Conservation (phyloP, 2,113 vertebrate genomes). For the Setophaga kirtlandii region DNA sequence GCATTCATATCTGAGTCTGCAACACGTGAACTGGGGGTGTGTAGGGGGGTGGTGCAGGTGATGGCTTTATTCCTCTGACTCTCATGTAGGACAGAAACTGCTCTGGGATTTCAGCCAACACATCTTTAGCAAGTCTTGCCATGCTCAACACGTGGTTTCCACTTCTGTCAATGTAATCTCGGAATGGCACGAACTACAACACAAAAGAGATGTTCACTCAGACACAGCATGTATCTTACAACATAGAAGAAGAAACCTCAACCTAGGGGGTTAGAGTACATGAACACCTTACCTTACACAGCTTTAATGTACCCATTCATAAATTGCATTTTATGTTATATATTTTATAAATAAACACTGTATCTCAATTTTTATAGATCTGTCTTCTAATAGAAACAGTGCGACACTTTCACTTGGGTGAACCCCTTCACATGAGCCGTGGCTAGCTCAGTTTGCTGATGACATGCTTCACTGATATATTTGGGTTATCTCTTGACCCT, state of each 20-base stretch:
- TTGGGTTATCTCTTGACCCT: neutral
- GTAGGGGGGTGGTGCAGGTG: conserved; percentile 92
- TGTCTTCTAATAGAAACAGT: neutral
- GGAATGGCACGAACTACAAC: conserved; percentile 92
- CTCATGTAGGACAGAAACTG: conserved; percentile 98
- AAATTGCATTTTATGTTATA: neutral
- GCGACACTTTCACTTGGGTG: neutral
- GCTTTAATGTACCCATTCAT: neutral
- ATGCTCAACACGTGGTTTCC: conserved; percentile 96
- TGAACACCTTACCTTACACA: neutral
- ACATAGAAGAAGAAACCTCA: neutral
- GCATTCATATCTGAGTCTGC: conserved; percentile 92
- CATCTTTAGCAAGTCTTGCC: conserved; percentile 95
- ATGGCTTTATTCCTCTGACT: conserved; percentile 94
- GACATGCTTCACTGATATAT: neutral
- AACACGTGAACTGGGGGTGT: conserved; percentile 83
- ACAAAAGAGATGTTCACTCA: neutral
- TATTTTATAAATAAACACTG: neutral
- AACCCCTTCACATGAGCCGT: neutral
- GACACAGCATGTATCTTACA: neutral
- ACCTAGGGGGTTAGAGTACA: neutral
- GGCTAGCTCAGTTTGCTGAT: neutral
- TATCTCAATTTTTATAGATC: neutral
- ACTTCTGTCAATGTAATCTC: conserved; percentile 94
- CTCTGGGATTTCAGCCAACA: conserved; percentile 95